These are phyloP conservation scores for Nyctereutes procyonoides DNA, from an alignment of 2,113 vertebrate species.

Conservation along the genomic window DNA sequence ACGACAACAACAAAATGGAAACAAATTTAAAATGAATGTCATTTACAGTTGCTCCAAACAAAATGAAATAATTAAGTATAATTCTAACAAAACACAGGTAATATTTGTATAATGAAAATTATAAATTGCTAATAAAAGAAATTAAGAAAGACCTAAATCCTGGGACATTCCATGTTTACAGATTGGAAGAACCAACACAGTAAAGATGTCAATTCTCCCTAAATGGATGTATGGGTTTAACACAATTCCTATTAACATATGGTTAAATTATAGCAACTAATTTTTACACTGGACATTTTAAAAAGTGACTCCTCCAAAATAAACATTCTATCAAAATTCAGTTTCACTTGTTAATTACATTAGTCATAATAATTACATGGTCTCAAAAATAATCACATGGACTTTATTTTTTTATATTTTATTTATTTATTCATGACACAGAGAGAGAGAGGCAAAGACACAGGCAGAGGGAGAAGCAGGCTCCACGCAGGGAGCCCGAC, in stretches of 20 bases:
- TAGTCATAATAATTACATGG: neutral
- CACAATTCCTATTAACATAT: neutral
- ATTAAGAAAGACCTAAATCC: neutral
- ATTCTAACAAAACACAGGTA: neutral
- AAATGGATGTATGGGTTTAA: neutral
- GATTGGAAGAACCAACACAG: neutral
- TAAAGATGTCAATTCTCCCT: neutral
- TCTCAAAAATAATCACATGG: neutral
- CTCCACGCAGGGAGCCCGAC: no score
- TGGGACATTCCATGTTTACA: neutral
- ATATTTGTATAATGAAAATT: neutral
- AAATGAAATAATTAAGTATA: neutral
- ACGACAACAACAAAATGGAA: neutral
- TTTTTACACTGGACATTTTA: neutral
- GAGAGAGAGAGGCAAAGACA: no score
- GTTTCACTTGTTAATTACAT: neutral
- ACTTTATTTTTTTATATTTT: no score
- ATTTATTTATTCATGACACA: no score
- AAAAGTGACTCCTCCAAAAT: neutral
- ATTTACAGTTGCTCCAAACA: neutral
- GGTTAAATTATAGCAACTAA: neutral
- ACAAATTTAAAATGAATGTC: neutral
- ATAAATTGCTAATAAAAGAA: neutral
- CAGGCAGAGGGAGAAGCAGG: no score
- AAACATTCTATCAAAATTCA: neutral